These are phyloP conservation scores for Neopelma chrysocephalum DNA, from an alignment of 2,797 vertebrate species.

Conservation along the genomic window DNA sequence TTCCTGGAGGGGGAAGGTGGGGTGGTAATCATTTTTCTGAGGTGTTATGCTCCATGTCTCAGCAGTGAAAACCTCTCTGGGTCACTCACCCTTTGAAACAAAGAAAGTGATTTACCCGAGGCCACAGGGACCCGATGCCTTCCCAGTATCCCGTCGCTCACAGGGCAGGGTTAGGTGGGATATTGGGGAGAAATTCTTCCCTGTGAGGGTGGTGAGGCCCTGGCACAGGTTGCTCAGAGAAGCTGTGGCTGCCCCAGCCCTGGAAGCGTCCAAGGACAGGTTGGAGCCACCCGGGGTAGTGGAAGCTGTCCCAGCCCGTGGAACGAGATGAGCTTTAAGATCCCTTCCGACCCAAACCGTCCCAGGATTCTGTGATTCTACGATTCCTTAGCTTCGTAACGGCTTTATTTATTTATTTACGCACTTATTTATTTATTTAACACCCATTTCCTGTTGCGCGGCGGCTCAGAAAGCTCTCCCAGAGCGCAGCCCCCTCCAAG, in stretches of 20 bases:
- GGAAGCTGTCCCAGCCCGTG: neutral
- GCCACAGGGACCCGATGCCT: neutral
- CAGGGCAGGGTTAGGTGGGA: neutral
- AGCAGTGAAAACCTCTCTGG: neutral
- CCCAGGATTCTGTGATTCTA: rapidly evolving
- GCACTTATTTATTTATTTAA: neutral
- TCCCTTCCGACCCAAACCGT: neutral
- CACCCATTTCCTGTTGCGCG: conserved; percentile 70
- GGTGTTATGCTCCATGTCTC: neutral
- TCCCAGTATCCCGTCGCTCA: too few relatives aligned
- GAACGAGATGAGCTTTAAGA: neutral
- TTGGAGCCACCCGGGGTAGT: rapidly evolving
- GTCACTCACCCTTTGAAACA: neutral
- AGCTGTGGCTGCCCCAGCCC: neutral
- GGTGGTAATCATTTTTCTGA: neutral
- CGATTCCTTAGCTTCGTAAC: conserved; percentile 14
- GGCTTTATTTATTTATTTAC: neutral
- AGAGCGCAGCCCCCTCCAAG: neutral
- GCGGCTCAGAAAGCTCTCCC: conserved; percentile 62
- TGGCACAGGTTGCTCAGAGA: neutral
- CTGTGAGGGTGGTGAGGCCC: neutral
- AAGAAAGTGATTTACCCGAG: neutral
- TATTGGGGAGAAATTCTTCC: neutral
- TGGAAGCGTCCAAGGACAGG: neutral
- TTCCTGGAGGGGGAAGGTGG: too few relatives aligned